Base-by-base conservation (phyloP, 2,888 invertebrate species). In the Drosophila barbarae region DNA sequence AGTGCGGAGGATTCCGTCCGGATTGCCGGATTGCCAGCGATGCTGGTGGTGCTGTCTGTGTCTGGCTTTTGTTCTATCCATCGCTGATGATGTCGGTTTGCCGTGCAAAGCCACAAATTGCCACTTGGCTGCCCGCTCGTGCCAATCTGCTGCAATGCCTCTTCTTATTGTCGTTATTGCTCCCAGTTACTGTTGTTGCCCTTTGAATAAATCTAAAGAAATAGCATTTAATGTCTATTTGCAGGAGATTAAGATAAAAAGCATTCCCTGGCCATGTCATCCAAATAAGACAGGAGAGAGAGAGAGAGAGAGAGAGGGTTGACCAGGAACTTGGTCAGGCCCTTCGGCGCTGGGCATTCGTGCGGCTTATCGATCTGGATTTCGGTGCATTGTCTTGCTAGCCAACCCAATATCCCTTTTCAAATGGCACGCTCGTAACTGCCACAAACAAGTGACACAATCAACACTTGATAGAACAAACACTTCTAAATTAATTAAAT, bases 151-250 rank as follows among this genome's bases (percentile, higher is more conserved):
- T 81, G 77, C 76, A 70, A 67, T 78, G 73, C 51, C 30, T 57
- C 61, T 42, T 55, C 52, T 68, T 46, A 56, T 67, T 64, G 67
- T 64, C 63, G 46, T 72, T 60, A 28, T 42, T 57, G 56, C 72
- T 69, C 26, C 32, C 56, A 7, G 35, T 42, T 52, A 46, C 34
- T 61, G 63, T 55, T 64, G 50, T 65, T 46, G 51, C 39, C 32
- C 58, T 38, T 66, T 77, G 79, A 86, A 86, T 85, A 85, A 86
- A 86, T 86, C 84, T 80, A 76, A 75, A 76, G 74, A 83, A 86
- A 84, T 81, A 83, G 80, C 78, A 83, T 86, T 86, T 85, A 86
- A 86, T 86, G 83, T 80, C 86, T 80, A 86, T 86, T 86, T 86
- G 83, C 79, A 69, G 77, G 73, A 84, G 86, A 86, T 86, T 83